Evolutionary conservation across 2,797 vertebrate species (phyloP).

Genomic region (Malacoraja senta): DNA sequence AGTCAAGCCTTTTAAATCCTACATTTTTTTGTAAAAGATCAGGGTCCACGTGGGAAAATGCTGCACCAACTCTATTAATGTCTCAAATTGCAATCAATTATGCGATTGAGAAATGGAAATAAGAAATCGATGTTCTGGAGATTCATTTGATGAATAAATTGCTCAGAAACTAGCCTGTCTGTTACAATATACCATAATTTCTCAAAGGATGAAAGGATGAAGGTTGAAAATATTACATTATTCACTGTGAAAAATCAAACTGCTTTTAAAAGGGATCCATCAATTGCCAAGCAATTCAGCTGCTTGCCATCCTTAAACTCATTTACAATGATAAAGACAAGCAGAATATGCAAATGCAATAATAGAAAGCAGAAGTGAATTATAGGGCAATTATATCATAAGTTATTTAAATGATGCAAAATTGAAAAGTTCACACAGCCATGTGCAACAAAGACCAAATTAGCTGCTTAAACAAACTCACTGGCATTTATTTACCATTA

Average conservation of each 20-base stretch:
- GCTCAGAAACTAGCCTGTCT: not conserved
- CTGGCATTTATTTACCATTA: not conserved
- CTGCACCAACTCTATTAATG: conserved; percentile 51
- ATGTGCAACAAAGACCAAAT: not conserved
- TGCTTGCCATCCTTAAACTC: not conserved
- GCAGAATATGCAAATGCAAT: conserved; percentile 19
- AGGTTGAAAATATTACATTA: conserved; percentile 22
- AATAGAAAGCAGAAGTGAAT: conserved; percentile 11
- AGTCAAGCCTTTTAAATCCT: conserved; percentile 50
- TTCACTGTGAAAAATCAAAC: conserved; percentile 14
- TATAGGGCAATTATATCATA: not conserved
- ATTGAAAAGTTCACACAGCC: conserved; percentile 2
- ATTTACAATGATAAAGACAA: not conserved
- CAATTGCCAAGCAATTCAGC: not conserved
- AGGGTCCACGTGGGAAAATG: conserved; percentile 37
- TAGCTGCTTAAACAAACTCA: not conserved
- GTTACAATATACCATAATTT: not conserved
- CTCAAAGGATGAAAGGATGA: not conserved
- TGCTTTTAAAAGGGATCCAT: not conserved
- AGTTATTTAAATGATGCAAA: not conserved
- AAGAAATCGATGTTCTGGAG: conserved; percentile 49
- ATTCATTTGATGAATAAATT: conserved; percentile 36
- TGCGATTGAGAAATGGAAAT: conserved; percentile 50
- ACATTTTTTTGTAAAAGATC: conserved; percentile 40
- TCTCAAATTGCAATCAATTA: conserved; percentile 60